phyloP scores from a whole-genome alignment of 2,888 invertebrate genomes.

The Eupelmus urozonus region DNA sequence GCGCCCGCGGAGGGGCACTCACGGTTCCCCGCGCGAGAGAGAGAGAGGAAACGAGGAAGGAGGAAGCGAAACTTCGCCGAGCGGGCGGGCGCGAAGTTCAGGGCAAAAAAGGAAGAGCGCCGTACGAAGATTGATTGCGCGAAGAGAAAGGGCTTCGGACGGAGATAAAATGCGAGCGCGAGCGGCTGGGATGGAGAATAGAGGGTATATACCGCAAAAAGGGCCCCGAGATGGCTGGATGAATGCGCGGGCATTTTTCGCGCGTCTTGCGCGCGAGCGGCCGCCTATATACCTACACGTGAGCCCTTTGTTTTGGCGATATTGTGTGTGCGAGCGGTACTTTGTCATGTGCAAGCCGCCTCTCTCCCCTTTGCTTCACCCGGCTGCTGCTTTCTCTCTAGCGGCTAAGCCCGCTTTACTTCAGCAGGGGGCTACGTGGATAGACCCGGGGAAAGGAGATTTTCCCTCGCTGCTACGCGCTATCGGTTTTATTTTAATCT shows the following conservation, averaged over 20 bases:
- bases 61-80: conserved; percentile 50
- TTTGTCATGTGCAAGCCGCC: conserved; percentile 31
- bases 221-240: conserved; percentile 70
- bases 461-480: not conserved
- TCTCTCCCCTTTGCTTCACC: conserved; percentile 28
- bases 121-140: conserved; percentile 46
- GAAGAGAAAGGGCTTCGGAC: conserved; percentile 42
- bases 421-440: not conserved
- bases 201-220: conserved; percentile 17
- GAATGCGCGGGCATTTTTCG: conserved; percentile 70
- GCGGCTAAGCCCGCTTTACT: not conserved
- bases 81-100: conserved; percentile 59
- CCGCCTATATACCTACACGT: conserved; percentile 58
- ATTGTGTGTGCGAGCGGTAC: not conserved
- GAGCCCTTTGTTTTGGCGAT: conserved; percentile 71
- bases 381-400: not conserved
- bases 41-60: conserved; percentile 57
- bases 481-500: not conserved
- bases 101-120: conserved; percentile 61
- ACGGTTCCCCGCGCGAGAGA: not conserved
- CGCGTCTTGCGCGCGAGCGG: conserved; percentile 22
- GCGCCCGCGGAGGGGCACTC: conserved; percentile 43
- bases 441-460: not conserved
- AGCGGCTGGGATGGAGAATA: conserved; percentile 1
- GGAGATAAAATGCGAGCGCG: conserved; percentile 28